A percentile compares a stretch with the other conserved stretches of the same genome.
Evolutionary conservation across 2,888 invertebrate genomes (phyloP).

Genomic region (Pachydiplax longipennis): DNA sequence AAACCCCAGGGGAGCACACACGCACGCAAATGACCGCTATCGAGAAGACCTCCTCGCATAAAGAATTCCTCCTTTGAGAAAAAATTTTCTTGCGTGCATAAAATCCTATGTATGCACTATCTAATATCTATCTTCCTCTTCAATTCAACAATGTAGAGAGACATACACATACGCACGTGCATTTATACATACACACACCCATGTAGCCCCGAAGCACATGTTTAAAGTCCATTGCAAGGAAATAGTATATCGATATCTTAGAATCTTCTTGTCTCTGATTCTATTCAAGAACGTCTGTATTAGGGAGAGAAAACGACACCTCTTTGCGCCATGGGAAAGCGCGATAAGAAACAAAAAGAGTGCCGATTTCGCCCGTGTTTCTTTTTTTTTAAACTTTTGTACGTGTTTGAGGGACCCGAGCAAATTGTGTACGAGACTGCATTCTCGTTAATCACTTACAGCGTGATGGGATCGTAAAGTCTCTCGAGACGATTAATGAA

Average conservation of each 20-base stretch:
- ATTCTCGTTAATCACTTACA: no score
- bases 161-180: background rate
- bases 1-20: background rate
- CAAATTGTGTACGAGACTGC: no score
- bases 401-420: no score
- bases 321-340: background rate
- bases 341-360: no score
- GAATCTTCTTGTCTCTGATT: background rate
- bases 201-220: background rate
- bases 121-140: background rate
- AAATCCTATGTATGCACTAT: background rate
- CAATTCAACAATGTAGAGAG: background rate
- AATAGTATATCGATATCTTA: background rate
- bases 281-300: background rate
- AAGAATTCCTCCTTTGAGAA: background rate
- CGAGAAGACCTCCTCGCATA: background rate
- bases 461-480: no score
- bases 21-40: no score
- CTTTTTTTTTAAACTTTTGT: no score
- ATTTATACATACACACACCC: background rate
- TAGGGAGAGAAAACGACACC: background rate
- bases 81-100: background rate
- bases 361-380: no score
- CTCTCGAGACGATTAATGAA: no score
- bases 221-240: background rate